Evolutionary conservation across 2,113 vertebrate genomes (phyloP).

Genomic region (Apteryx mantelli): DNA sequence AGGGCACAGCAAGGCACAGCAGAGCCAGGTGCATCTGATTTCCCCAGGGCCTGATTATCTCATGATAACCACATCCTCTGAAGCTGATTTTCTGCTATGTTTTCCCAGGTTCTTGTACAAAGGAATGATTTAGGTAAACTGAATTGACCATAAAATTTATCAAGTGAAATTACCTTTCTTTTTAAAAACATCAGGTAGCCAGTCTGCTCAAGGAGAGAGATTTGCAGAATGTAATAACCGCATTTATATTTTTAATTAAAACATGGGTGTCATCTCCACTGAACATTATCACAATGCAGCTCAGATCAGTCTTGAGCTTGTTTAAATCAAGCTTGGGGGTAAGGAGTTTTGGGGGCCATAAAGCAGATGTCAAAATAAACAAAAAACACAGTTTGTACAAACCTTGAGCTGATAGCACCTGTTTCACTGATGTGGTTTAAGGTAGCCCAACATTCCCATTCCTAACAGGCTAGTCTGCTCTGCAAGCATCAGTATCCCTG

Average conservation of each 20-base stretch:
- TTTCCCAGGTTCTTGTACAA: conserved; percentile 65
- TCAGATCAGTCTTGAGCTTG: background rate
- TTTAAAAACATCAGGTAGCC: background rate
- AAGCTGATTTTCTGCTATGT: background rate
- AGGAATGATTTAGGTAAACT: conserved; percentile 70
- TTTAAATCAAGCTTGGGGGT: background rate
- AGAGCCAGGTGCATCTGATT: conserved; percentile 72
- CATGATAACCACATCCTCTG: conserved; percentile 78
- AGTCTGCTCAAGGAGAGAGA: background rate
- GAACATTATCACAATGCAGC: background rate
- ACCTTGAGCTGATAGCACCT: background rate
- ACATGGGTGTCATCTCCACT: background rate
- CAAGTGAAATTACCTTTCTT: conserved; percentile 3
- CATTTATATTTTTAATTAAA: background rate
- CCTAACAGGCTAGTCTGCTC: background rate
- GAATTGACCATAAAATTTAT: conserved; percentile 57
- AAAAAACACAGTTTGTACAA: background rate
- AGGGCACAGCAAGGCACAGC: conserved; percentile 15
- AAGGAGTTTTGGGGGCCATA: background rate
- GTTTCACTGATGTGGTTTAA: background rate
- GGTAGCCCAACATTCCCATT: background rate
- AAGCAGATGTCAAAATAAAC: background rate
- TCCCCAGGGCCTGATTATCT: conserved; percentile 74
- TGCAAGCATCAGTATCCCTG: background rate
- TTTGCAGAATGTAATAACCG: background rate